Conservation (phyloP, 2,888 invertebrate species). For the Zygothrica quintamaculata region DNA sequence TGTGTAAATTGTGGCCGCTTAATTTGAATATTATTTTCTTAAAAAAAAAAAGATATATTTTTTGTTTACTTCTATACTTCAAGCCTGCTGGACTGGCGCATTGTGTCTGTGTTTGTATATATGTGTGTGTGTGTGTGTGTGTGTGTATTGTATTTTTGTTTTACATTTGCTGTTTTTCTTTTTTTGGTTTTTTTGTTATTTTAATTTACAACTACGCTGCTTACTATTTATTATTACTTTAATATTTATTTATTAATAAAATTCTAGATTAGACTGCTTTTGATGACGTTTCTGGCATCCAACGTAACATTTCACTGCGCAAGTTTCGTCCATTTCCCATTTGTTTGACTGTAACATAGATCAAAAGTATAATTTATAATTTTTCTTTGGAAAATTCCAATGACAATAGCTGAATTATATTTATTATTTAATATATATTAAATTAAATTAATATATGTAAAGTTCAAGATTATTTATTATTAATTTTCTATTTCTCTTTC, state of each 20-base stretch:
- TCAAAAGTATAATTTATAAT: not conserved
- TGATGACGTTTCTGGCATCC: conserved; percentile 85
- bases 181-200: too few relatives aligned
- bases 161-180: conserved; percentile 70
- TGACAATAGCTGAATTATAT: conserved; percentile 26
- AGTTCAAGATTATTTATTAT: too few relatives aligned
- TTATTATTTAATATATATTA: too few relatives aligned
- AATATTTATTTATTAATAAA: conserved; percentile 73
- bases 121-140: conserved; percentile 33
- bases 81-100: conserved; percentile 58
- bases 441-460: too few relatives aligned
- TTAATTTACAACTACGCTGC: conserved; percentile 76
- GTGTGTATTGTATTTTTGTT: conserved; percentile 48
- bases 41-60: conserved; percentile 45
- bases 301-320: conserved; percentile 85
- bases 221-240: conserved; percentile 67
- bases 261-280: conserved; percentile 84
- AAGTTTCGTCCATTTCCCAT: conserved; percentile 84
- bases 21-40: conserved; percentile 45
- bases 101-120: conserved; percentile 33
- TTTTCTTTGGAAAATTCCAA: too few relatives aligned
- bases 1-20: conserved; percentile 47
- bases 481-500: too few relatives aligned
- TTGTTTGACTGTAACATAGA: conserved; percentile 82
- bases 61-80: conserved; percentile 42